A percentile compares a stretch with the other conserved stretches of the same genome.
Conservation (phyloP, 2,888 invertebrate genomes). For the Tetramorium bicarinatum region DNA sequence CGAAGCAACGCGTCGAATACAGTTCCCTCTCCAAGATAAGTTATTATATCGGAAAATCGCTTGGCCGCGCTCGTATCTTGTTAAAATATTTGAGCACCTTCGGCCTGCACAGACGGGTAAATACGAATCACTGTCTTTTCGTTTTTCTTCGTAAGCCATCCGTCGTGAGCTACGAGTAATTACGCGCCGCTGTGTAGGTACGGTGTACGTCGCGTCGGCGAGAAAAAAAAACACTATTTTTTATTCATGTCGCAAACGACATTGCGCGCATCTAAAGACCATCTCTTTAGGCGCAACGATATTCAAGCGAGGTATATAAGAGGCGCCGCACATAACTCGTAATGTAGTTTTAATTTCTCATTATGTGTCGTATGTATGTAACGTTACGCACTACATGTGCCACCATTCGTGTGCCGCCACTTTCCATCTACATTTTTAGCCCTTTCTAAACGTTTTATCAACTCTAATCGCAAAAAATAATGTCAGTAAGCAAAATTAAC, state of each 20-base stretch:
- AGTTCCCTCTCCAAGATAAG: slow-evolving; percentile 14
- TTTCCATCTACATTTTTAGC: background rate
- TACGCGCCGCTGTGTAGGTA: slow-evolving; percentile 1
- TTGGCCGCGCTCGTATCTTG: slow-evolving; percentile 26
- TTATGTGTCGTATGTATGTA: background rate
- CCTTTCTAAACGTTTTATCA: background rate
- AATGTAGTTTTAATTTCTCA: slow-evolving; percentile 44
- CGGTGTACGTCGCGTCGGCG: background rate
- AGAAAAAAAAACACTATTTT: slow-evolving; percentile 19
- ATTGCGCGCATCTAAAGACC: slow-evolving; percentile 11
- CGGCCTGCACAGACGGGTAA: background rate
- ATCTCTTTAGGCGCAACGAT: slow-evolving; percentile 10
- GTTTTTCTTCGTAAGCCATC: slow-evolving; percentile 33
- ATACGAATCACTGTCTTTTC: slow-evolving; percentile 45
- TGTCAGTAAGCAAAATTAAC: slow-evolving; percentile 32
- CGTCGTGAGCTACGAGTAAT: slow-evolving; percentile 22
- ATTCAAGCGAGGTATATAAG: slow-evolving; percentile 1
- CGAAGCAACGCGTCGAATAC: background rate
- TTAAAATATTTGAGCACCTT: slow-evolving; percentile 49
- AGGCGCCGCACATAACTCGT: background rate
- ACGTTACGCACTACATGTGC: background rate
- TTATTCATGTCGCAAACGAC: slow-evolving; percentile 26
- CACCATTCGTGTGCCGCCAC: background rate
- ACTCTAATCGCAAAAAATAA: slow-evolving; percentile 10
- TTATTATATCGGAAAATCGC: slow-evolving; percentile 30